Evolutionary conservation across 1,140 invertebrate genomes (phyloP), one percentile per base, ranked within the genome.

Genomic region (Neodiprion lecontei): DNA sequence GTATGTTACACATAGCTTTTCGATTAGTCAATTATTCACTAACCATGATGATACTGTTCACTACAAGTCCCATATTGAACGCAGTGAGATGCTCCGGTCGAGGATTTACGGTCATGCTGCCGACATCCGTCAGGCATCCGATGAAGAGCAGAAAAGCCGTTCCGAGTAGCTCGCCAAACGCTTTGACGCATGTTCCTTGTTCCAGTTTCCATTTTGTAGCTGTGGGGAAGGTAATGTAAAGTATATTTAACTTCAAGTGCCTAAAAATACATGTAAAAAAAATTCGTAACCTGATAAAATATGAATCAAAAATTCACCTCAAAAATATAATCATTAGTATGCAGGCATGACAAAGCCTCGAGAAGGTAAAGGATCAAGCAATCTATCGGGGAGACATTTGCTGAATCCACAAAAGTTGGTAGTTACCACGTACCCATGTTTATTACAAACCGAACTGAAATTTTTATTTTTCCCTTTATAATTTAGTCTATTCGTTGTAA

Each of bases 91-190:
- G 89, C 67, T 91, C 87, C 8, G 87, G 81, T 7, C 89, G 87
- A 48, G 83, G 79, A 9, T 61, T 9, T 1, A 79, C 53, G 14
- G 80, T 86, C 70, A 85, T 79, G 0, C 77, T 79, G 0, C 82
- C 83, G 3, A 92, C 82, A 66, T 92, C 92, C 0, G 93, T 92
- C 81, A 94, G 93, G 80, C 95, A 96, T 9, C 94, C 95, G 1
- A 96, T 80, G 67, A 95, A 91, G 12, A 96, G 89, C 67, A 96
- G 86, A 69, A 95, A 90, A 9, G 91, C 89, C 0, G 95, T 96
- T 12, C 94, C 95, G 17, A 95, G 79, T 21, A 94, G 87, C 86
- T 96, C 95, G 2, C 91, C 92, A 2, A 88, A 7, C 28, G 84
- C 83, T 80, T 84, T 87, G 0, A 80, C 80, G 12, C 76, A 69